A percentile compares a stretch with the other conserved stretches of the same genome.
Evolutionary conservation across 92 coral and sea anemone species (phyloP).

Genomic region (Epizoanthus rinbou): DNA sequence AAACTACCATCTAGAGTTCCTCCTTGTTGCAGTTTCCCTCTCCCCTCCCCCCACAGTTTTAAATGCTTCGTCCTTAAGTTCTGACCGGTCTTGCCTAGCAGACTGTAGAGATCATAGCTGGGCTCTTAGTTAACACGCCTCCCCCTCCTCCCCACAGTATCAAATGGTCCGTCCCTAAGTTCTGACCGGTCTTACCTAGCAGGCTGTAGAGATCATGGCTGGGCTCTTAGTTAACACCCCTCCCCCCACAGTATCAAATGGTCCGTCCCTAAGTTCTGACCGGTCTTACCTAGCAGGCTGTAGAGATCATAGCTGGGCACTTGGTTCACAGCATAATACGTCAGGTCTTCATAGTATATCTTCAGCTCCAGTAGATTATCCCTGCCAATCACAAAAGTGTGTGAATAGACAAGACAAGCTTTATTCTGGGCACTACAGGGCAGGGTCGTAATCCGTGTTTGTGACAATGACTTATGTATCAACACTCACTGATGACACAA

Average conservation of each 20-base stretch:
- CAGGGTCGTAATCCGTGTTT: too few species aligned
- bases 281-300: constrained; percentile 74
- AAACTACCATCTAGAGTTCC: too few species aligned
- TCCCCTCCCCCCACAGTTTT: neutral
- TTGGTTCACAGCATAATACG: constrained; percentile 73
- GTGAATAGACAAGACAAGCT: too few species aligned
- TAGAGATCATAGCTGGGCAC: constrained; percentile 89
- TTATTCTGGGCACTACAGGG: too few species aligned
- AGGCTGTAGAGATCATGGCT: constrained; percentile 84
- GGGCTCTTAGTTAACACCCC: constrained; percentile 70
- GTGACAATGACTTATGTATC: too few species aligned
- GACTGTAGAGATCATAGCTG: constrained; percentile 80
- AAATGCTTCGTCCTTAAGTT: neutral
- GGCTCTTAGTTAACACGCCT: constrained; percentile 70
- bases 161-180: neutral
- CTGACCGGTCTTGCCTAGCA: constrained; percentile 64
- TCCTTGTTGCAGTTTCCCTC: too few species aligned
- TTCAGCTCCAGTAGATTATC: constrained; percentile 73
- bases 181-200: constrained; percentile 60
- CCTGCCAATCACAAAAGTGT: constrained; percentile 29
- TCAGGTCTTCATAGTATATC: constrained; percentile 78
- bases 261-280: neutral
- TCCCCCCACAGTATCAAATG: neutral
- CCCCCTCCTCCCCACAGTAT: neutral
- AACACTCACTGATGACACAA: too few species aligned